These are phyloP conservation scores for Homarus americanus DNA, from an alignment of 1,140 invertebrate genomes.

Conservation along the genomic window DNA sequence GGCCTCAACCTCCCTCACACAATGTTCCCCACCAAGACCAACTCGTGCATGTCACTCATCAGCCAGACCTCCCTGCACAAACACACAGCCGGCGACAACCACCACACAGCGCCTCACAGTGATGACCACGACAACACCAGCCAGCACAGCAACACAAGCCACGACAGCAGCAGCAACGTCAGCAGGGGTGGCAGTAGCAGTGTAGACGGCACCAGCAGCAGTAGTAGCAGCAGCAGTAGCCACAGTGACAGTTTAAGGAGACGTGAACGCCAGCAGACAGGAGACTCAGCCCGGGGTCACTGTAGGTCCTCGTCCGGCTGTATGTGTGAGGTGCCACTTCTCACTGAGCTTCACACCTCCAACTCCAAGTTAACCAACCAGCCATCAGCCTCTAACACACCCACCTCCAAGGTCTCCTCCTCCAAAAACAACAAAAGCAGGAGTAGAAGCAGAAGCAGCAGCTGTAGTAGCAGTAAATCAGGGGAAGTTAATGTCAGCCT, in stretches of 20 bases:
- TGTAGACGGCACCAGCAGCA: conserved; percentile 32
- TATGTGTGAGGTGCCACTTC: conserved; percentile 59
- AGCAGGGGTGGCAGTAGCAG: conserved; percentile 9
- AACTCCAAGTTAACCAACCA: conserved; percentile 18
- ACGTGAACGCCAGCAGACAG: background rate
- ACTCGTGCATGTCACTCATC: conserved; percentile 65
- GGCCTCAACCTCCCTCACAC: conserved; percentile 54
- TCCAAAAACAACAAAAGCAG: conserved; percentile 7
- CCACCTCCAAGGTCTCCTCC: background rate
- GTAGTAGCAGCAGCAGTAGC: conserved; percentile 1
- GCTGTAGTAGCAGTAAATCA: conserved; percentile 27
- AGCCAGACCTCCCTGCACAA: conserved; percentile 36
- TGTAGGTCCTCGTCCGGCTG: conserved; percentile 37
- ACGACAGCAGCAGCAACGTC: conserved; percentile 24
- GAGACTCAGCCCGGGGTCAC: conserved; percentile 22
- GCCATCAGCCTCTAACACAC: no score
- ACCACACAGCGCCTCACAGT: background rate
- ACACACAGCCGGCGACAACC: conserved; percentile 40
- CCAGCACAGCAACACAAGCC: background rate
- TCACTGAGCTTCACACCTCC: conserved; percentile 46
- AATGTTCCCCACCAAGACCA: conserved; percentile 58
- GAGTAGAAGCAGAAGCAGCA: conserved; percentile 33
- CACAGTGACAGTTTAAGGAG: background rate
- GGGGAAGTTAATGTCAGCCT: background rate
- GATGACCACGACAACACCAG: conserved; percentile 16